Conservation (phyloP, 2,888 invertebrate species). For the Xylota segnis region DNA sequence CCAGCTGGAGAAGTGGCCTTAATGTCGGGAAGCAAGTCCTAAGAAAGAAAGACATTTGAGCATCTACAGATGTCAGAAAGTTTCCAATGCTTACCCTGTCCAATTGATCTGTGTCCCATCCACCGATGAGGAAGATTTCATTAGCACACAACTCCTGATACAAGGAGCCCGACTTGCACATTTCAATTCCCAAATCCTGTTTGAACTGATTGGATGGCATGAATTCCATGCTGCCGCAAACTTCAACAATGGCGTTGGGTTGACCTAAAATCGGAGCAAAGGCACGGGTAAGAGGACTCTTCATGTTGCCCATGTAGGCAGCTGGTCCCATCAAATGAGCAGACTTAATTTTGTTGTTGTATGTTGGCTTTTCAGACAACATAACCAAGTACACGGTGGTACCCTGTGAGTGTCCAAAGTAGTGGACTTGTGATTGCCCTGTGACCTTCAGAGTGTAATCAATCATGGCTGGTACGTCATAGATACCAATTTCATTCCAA, state of each 20-base stretch:
- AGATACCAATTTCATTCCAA: slow-evolving; percentile 94
- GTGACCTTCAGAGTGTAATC: slow-evolving; percentile 86
- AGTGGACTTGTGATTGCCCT: slow-evolving; percentile 83
- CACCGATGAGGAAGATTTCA: slow-evolving; percentile 87
- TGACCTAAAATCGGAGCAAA: slow-evolving; percentile 79
- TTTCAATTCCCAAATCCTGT: slow-evolving; percentile 80
- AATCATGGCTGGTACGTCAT: slow-evolving; percentile 94
- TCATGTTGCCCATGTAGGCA: slow-evolving; percentile 84
- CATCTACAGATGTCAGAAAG: background rate
- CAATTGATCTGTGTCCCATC: slow-evolving; percentile 84
- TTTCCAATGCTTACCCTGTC: slow-evolving; percentile 82
- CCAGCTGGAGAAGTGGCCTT: slow-evolving; percentile 83
- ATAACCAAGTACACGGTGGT: slow-evolving; percentile 90
- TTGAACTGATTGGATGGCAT: slow-evolving; percentile 79
- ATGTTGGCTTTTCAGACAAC: slow-evolving; percentile 79
- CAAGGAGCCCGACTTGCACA: slow-evolving; percentile 83
- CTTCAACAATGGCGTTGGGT: slow-evolving; percentile 80
- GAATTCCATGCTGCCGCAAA: slow-evolving; percentile 80
- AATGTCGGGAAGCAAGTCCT: slow-evolving; percentile 80
- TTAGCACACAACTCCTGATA: slow-evolving; percentile 86
- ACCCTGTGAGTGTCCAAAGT: slow-evolving; percentile 97
- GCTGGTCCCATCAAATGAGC: slow-evolving; percentile 85
- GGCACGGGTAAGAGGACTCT: slow-evolving; percentile 82
- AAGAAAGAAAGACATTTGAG: background rate
- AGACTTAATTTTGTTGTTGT: slow-evolving; percentile 79